phyloP scores from a whole-genome alignment of 2,113 vertebrate species.

The Percopsis transmontana region DNA sequence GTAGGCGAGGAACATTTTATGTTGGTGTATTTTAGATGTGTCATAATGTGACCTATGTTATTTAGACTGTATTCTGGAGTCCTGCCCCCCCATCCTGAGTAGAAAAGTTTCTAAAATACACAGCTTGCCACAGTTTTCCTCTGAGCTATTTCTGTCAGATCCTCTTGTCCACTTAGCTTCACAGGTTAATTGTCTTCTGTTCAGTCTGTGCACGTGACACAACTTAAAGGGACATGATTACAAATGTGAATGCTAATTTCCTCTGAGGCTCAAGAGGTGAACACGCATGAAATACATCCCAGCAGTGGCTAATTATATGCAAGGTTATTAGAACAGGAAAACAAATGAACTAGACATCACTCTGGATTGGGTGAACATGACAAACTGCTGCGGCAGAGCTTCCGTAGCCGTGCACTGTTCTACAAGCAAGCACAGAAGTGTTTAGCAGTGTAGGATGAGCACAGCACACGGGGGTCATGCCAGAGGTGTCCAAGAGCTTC shows the following conservation, averaged over 20 bases:
- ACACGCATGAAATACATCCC: constrained; percentile 62
- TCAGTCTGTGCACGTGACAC: constrained; percentile 53
- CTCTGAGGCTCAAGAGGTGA: constrained; percentile 62
- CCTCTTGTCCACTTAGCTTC: constrained; percentile 64
- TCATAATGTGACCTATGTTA: constrained; percentile 21
- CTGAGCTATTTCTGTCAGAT: constrained; percentile 65
- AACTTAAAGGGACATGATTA: constrained; percentile 74
- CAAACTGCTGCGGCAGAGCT: constrained; percentile 42
- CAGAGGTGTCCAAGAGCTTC: constrained; percentile 27
- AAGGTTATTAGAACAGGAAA: constrained; percentile 71
- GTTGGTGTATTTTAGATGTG: constrained; percentile 17
- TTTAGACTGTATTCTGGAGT: constrained; percentile 33
- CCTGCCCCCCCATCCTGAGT: constrained; percentile 36
- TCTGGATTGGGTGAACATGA: constrained; percentile 73
- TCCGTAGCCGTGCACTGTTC: constrained; percentile 22
- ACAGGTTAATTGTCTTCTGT: constrained; percentile 75
- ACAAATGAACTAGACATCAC: constrained; percentile 76
- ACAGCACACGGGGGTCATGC: constrained; percentile 34
- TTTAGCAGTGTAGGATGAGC: constrained; percentile 36
- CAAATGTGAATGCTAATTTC: constrained; percentile 76
- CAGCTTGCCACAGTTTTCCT: constrained; percentile 62
- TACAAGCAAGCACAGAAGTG: constrained; percentile 23
- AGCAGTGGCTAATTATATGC: constrained; percentile 68
- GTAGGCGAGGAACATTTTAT: not conserved
- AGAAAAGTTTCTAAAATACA: constrained; percentile 60